Base-by-base conservation (phyloP, 2,113 vertebrate species). In the Gymnorhina tibicen region DNA sequence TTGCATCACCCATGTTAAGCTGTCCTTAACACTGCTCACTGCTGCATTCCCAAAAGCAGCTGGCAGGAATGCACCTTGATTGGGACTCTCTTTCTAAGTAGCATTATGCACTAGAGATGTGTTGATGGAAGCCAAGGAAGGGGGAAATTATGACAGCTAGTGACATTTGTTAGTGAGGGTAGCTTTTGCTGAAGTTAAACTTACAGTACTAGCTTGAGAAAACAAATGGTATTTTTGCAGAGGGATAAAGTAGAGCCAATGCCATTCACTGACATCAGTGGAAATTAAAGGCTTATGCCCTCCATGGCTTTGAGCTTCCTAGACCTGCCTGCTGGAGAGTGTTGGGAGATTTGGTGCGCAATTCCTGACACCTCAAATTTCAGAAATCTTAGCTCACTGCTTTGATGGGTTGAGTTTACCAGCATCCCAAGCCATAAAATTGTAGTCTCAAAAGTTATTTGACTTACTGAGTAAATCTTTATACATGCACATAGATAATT, bases 231-330 rank as follows among this genome's bases (percentile, higher is more conserved):
- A 18, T 42, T 95, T 89, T 82, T 50, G 24, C 75, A 90, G 60
- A 60, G 32, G 8, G 32, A 69, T 44, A 68, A 49, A 42, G 16
- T 33, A 82, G 59, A 74, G 26, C 23, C n/a, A 60, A 37, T 7
- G 10, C 10, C 15, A 28, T 73, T 37, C 17, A 35, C 9, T 58
- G 70, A 53, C 33, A 41, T 7, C 9, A 24, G 16, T 32, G 7
- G 46, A 56, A 82, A 42, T 52, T 16, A 53, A 24, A 52, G 13
- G 22, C 11, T 81, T 39, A 23, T 0, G 0, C 22, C 20, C 12
- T 72, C 37, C 49, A 13, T 10, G 33, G 14, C 18, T 79, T 41
- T 46, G 58, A 79, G 67, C 10, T 77, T 49, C 33, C 35, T 18
- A 79, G 28, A 63, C 14, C 15, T 63, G 9, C 53, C 32, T 49